Conservation (phyloP, 2,113 vertebrate species). For the Vidua chalybeata region DNA sequence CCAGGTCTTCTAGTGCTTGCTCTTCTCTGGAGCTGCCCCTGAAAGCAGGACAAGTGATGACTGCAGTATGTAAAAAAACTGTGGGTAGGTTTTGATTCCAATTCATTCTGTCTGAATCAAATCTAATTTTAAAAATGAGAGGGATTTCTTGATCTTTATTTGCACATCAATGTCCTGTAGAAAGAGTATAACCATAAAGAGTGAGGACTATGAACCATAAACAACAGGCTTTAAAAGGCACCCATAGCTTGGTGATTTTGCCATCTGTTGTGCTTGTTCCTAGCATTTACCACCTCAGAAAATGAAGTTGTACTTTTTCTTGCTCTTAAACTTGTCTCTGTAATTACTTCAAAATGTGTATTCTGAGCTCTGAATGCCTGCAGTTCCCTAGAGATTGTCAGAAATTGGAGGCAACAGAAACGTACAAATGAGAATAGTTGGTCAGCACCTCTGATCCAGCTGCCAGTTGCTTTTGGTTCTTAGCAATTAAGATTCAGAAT, state of each 20-base stretch:
- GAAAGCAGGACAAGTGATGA: neutral
- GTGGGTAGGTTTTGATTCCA: neutral
- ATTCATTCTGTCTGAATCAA: neutral
- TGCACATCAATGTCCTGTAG: neutral
- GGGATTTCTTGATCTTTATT: neutral
- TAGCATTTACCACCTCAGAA: neutral
- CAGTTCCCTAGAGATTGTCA: neutral
- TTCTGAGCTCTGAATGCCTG: neutral
- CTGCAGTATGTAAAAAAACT: fast-evolving
- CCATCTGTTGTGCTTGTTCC: neutral
- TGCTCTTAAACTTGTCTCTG: neutral
- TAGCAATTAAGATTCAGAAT: neutral
- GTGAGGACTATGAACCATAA: neutral
- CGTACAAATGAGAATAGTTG: neutral
- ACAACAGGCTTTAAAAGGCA: neutral
- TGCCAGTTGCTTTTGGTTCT: neutral
- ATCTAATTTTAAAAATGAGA: neutral
- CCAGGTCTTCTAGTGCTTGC: neutral
- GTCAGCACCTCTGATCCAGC: neutral
- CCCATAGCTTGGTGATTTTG: neutral
- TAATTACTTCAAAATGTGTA: neutral
- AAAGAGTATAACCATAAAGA: neutral
- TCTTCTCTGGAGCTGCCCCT: neutral
- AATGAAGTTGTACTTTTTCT: neutral
- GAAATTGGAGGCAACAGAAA: neutral